phyloP scores from a whole-genome alignment of 2,797 vertebrate species.

The Buceros bicornis region DNA sequence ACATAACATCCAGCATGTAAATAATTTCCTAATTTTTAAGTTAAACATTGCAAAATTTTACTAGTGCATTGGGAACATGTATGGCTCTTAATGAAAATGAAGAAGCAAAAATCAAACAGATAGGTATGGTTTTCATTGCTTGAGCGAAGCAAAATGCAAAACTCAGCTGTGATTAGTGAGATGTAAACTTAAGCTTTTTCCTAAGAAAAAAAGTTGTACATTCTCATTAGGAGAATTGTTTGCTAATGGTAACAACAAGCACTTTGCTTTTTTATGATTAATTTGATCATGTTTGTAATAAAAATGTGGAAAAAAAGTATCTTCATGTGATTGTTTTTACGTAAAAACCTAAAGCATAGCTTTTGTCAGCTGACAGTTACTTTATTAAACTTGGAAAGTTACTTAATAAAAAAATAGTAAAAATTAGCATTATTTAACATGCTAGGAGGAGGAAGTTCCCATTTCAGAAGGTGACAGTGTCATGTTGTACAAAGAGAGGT shows the following conservation, averaged over 20 bases:
- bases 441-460: not conserved
- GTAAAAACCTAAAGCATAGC: not conserved
- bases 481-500: not conserved
- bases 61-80: not conserved
- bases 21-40: not conserved
- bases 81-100: not conserved
- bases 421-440: not conserved
- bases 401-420: not conserved
- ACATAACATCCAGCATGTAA: not conserved
- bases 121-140: not conserved
- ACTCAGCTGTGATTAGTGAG: not conserved
- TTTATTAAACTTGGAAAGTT: not conserved
- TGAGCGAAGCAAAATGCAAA: not conserved
- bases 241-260: not conserved
- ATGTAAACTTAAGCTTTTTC: not conserved
- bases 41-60: not conserved
- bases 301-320: not conserved
- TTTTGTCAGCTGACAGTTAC: not conserved
- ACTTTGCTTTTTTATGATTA: not conserved
- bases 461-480: not conserved
- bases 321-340: not conserved
- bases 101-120: not conserved
- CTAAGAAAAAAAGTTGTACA: not conserved
- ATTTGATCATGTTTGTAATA: not conserved
- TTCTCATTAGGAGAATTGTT: not conserved